Evolutionary conservation across 92 coral and sea anemone genomes (phyloP).

Genomic region (Porites cylindrica): DNA sequence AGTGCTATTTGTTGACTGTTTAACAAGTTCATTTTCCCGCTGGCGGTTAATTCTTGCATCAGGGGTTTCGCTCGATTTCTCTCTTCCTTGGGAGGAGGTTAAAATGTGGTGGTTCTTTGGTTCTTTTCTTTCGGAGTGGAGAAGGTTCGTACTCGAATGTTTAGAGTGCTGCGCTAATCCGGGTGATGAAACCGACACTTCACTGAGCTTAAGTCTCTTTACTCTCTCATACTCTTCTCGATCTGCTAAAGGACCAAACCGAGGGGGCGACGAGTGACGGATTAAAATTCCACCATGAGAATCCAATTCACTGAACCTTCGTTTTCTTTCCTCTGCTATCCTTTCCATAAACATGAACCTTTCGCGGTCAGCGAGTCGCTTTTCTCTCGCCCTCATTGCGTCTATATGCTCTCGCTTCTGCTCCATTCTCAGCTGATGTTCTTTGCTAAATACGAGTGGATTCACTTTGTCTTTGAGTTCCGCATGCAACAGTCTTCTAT

Average conservation of each 20-base stretch:
- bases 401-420: conserved; percentile 83
- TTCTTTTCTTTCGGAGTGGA: conserved; percentile 62
- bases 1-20: conserved; percentile 31
- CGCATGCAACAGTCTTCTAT: conserved; percentile 87
- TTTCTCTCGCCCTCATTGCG: conserved; percentile 84
- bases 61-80: conserved; percentile 34
- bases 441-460: conserved; percentile 86
- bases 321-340: conserved; percentile 79
- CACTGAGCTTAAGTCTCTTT: conserved; percentile 70
- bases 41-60: conserved; percentile 50
- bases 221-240: conserved; percentile 81
- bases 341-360: conserved; percentile 77
- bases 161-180: conserved; percentile 46
- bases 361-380: conserved; percentile 80
- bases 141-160: conserved; percentile 11
- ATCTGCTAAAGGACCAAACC: conserved; percentile 61
- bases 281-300: conserved; percentile 64
- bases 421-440: conserved; percentile 73
- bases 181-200: conserved; percentile 52
- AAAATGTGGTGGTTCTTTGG: conserved; percentile 24
- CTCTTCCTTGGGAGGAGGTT: conserved; percentile 41
- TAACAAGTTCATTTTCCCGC: conserved; percentile 62
- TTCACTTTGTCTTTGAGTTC: conserved; percentile 92
- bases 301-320: conserved; percentile 75
- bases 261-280: conserved; percentile 74